These are phyloP conservation scores for human (Homo sapiens) DNA, from an alignment of 2,113 vertebrate genomes.

Conservation along the genomic window DNA sequence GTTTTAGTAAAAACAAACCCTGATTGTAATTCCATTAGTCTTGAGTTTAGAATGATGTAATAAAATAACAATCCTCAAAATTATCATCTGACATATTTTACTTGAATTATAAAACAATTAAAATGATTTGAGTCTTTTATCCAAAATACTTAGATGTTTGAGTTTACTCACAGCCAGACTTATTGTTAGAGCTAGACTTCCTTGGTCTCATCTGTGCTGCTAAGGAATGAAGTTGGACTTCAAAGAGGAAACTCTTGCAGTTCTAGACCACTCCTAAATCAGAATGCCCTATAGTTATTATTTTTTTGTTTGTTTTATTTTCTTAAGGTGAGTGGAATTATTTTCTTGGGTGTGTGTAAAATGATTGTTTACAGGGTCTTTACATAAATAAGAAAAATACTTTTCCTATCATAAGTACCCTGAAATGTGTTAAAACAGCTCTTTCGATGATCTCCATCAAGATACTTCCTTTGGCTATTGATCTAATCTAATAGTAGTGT, in stretches of 20 bases:
- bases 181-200: neutral
- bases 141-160: neutral
- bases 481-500: neutral
- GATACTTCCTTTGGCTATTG: neutral
- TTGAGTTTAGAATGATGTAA: neutral
- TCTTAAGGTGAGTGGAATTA: neutral
- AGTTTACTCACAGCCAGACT: neutral
- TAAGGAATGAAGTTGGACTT: neutral
- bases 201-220: neutral
- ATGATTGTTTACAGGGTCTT: neutral
- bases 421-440: neutral
- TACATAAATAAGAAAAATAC: neutral
- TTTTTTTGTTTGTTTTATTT: neutral
- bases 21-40: neutral
- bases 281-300: neutral
- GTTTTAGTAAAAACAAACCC: neutral
- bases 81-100: neutral
- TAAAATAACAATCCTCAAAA: neutral
- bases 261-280: neutral
- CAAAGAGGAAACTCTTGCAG: neutral
- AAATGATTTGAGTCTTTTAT: neutral
- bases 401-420: neutral
- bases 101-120: neutral
- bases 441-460: neutral
- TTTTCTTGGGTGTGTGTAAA: neutral